These are phyloP conservation scores for Hetaerina americana DNA, from an alignment of 1,140 invertebrate genomes.

Conservation along the genomic window DNA sequence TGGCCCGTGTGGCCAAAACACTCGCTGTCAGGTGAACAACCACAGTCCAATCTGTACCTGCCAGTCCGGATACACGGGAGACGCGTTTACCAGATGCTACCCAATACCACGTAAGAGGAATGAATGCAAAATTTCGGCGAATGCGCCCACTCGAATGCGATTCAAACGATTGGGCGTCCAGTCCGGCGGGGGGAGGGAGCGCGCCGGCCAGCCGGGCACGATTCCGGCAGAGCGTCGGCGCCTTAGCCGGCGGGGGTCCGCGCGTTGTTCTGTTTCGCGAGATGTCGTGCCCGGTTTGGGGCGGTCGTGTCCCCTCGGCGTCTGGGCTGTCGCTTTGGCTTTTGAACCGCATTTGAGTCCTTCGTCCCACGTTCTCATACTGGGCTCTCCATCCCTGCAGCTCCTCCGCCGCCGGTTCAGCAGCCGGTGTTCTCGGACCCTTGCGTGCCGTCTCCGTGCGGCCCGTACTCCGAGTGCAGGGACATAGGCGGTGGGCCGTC, in stretches of 20 bases:
- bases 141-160: neutral
- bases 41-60: constrained; percentile 44
- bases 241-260: constrained; percentile 7
- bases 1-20: constrained; percentile 32
- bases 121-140: neutral
- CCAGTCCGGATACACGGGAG: constrained; percentile 33
- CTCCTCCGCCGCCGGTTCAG: neutral
- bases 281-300: constrained; percentile 8
- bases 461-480: constrained; percentile 46
- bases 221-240: neutral
- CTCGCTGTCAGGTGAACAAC: constrained; percentile 37
- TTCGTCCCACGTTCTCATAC: constrained; percentile 18
- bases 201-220: no score
- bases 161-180: neutral
- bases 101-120: constrained; percentile 23
- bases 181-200: no score
- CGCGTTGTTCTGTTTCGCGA: neutral
- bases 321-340: neutral
- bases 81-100: constrained; percentile 40
- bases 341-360: neutral
- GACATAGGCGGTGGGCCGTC: constrained; percentile 39
- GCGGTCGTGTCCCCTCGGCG: neutral
- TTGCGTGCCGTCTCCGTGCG: constrained; percentile 45
- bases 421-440: neutral
- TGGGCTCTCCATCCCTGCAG: neutral